phyloP scores from a whole-genome alignment of 2,888 invertebrate genomes.

The Phortica okadai region DNA sequence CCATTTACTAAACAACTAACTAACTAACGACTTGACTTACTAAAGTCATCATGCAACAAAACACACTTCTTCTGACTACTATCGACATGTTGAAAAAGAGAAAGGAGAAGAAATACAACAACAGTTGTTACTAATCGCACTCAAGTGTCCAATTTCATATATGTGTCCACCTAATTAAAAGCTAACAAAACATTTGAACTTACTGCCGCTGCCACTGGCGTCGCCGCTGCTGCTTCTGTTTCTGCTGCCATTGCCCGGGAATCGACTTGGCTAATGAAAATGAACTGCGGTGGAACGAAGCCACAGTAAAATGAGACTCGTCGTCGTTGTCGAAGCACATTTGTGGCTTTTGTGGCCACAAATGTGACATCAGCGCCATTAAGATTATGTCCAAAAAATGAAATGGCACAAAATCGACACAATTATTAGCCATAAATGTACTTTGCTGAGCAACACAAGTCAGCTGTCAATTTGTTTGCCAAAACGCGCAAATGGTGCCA shows the following conservation, averaged over 20 bases:
- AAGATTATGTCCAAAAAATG: conserved; percentile 17
- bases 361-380: conserved; percentile 19
- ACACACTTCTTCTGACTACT: too few relatives aligned
- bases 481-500: too few relatives aligned
- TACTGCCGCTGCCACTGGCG: not conserved
- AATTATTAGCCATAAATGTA: conserved; percentile 10
- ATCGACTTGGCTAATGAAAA: not conserved
- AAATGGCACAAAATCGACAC: not conserved
- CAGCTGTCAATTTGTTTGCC: too few relatives aligned
- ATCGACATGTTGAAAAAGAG: not conserved
- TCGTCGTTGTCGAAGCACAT: not conserved
- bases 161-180: conserved; percentile 54
- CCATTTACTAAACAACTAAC: too few relatives aligned
- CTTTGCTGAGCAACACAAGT: too few relatives aligned
- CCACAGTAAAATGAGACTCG: not conserved
- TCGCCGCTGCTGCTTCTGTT: not conserved
- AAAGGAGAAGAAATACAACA: conserved; percentile 32
- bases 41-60: too few relatives aligned
- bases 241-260: not conserved
- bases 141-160: conserved; percentile 36
- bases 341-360: conserved; percentile 10
- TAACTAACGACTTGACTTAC: too few relatives aligned
- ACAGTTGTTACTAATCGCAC: conserved; percentile 47
- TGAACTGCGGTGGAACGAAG: not conserved
- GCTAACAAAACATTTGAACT: conserved; percentile 48